phyloP scores from a whole-genome alignment of 1,140 invertebrate species.

The Diuraphis noxia region DNA sequence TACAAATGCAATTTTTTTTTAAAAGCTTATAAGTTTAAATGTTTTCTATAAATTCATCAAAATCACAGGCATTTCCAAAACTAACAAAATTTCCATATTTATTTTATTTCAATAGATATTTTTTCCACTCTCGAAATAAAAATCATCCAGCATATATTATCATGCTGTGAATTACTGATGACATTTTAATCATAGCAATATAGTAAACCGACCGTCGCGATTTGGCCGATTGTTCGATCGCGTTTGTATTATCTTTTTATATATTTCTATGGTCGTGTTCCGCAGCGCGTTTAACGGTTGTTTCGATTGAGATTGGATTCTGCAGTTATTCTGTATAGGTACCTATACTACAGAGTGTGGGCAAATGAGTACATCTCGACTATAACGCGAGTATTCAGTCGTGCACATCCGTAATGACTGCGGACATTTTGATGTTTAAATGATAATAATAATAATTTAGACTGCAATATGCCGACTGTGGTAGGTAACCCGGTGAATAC shows the following conservation, averaged over 20 bases:
- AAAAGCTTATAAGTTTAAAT: neutral
- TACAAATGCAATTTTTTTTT: neutral
- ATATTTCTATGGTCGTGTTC: neutral
- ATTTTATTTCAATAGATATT: neutral
- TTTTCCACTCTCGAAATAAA: neutral
- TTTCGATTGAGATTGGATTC: neutral
- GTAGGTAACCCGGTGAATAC: neutral
- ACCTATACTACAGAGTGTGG: neutral
- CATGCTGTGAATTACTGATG: neutral
- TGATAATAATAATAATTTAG: too few relatives aligned
- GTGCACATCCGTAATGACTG: neutral
- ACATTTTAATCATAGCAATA: neutral
- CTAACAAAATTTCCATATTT: too few relatives aligned
- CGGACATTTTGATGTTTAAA: neutral
- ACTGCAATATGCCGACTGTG: neutral
- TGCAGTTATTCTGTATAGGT: neutral
- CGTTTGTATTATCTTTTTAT: neutral
- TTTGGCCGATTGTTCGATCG: neutral
- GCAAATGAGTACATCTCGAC: neutral
- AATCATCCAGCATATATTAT: neutral
- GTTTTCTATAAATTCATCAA: neutral
- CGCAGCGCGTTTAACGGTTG: neutral
- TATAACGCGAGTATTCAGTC: neutral
- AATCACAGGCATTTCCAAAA: neutral
- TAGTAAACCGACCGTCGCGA: neutral